Base-by-base conservation (phyloP, 53 echinoderm and acorn worm species). In the Mesocentrotus franciscanus region DNA sequence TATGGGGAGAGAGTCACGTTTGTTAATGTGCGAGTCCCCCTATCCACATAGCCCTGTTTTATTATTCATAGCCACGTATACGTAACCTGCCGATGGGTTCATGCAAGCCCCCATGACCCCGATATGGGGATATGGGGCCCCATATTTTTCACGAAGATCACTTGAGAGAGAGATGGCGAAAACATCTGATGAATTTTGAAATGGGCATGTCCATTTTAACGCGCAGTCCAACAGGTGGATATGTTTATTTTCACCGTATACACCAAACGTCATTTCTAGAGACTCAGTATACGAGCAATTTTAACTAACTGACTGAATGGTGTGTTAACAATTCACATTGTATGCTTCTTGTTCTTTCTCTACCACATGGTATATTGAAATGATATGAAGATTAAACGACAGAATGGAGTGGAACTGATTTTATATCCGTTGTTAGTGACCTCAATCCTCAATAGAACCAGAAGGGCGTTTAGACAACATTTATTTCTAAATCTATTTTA, bases 121-220 rank as follows among this genome's bases (percentile, higher is more conserved):
- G 87, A n/a, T 58, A 87, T n/a, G 27, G 58, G 87, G 58, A 66
- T 87, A 27, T 10, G 9, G 26, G 17, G 87, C 24, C 56, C 87
- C 87, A 87, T 27, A 58, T 87, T 87, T 27, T 87, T 58, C 22
- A 87, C 9, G 87, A 58, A 27, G 18, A 58, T 10, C 60, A 57
- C 58, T 87, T 87, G 34, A 57, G 58, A n/a, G 12, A 12, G 81
- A 75, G 56, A 10, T 1, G 13, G 58, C n/a, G 85, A 87, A 56
- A 87, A n/a, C 58, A 87, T 57, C 57, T 87, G 87, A 10, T 87
- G 87, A 87, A 87, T 87, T 87, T 56, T 29, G 27, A 87, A n/a
- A 87, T 87, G 87, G 87, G 8, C 87, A n/a, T 87, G 87, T 58
- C 34, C 27, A 58, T 12, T 59, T 56, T 12, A 56, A 87, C 13